Evolutionary conservation across 2,888 invertebrate species (phyloP), one percentile per base, ranked within the genome.

Genomic region (Drosophila conformis): DNA sequence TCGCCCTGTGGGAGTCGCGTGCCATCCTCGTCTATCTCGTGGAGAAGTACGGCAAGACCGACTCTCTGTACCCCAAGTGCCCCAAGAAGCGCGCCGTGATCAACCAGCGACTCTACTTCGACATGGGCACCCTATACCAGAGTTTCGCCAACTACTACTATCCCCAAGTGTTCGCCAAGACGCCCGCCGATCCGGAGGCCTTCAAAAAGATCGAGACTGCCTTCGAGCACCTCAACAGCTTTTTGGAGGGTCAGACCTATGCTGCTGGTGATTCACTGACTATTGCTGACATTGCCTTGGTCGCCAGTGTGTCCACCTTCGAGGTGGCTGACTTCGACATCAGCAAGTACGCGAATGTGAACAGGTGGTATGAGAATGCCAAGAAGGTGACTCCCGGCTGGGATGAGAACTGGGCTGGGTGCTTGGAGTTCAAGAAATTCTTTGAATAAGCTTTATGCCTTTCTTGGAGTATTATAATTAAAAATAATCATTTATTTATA

Each of bases 1-100:
- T 97, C 90, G 93, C 95, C 11, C 92, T 98, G 70, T 96, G 96
- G 95, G 98, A 98, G 94, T 97, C 97, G 57, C 96, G 97, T 52
- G 96, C 97, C 76, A 97, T 98, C 91, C 95, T 96, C 92, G 94
- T 95, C 1, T 98, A 98, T 93, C 94, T 98, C 90, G 96, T 94
- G 38, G 96, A 96, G 93, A 96, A 96, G 90, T 97, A 97, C 91
- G 97, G 95, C 65, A 96, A 96, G 92, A 95, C 96, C 85, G 96
- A 96, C 89, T 94, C 94, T 0, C 93, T 97, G 48, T 95, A 94
- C 86, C 97, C 98, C 4, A 96, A 95, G 89, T 96, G 97, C 83
- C 95, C 97, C 10, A 95, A 96, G 90, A 95, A 95, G 80, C 94
- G 97, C 46, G 97, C 96, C 1, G 66, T 95, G 2, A 96, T 98